phyloP scores from a whole-genome alignment of 30 jellyfish, hydroid and myxozoan genomes.

The Hydractinia symbiolongicarpus region DNA sequence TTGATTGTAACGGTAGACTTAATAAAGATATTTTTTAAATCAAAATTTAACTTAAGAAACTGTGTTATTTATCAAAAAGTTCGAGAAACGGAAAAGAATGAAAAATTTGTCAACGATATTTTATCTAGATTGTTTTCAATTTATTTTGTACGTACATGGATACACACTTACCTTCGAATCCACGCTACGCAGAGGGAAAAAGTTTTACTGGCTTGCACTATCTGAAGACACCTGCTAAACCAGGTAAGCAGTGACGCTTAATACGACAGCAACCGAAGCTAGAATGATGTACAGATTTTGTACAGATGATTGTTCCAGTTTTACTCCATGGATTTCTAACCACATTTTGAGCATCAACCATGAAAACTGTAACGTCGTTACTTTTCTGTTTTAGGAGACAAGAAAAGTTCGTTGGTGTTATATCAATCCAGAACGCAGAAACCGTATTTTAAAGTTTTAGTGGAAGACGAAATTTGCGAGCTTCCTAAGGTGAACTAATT shows the following conservation, averaged over 20 bases:
- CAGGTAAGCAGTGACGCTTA: constrained; percentile 38
- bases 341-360: too few relatives aligned
- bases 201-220: constrained; percentile 61
- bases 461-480: constrained; percentile 56
- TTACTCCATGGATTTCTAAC: too few relatives aligned
- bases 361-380: too few relatives aligned
- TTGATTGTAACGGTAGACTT: too few relatives aligned
- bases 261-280: too few relatives aligned
- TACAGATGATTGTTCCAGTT: too few relatives aligned
- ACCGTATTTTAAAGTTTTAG: constrained; percentile 80
- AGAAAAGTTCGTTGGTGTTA: constrained; percentile 59
- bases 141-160: constrained; percentile 80
- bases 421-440: constrained; percentile 72
- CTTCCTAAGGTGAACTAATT: constrained; percentile 61
- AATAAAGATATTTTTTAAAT: too few relatives aligned
- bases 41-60: too few relatives aligned
- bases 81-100: too few relatives aligned
- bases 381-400: constrained; percentile 44
- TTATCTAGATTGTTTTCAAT: constrained; percentile 51
- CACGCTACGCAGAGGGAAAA: constrained; percentile 72
- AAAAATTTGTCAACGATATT: neutral
- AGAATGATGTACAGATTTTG: too few relatives aligned
- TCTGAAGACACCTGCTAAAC: constrained; percentile 70
- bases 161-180: constrained; percentile 77
- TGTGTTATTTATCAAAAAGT: too few relatives aligned